A percentile compares a stretch with the other conserved stretches of the same genome.
phyloP scores from a whole-genome alignment of 2,888 invertebrate species.

The Cenopis cana region DNA sequence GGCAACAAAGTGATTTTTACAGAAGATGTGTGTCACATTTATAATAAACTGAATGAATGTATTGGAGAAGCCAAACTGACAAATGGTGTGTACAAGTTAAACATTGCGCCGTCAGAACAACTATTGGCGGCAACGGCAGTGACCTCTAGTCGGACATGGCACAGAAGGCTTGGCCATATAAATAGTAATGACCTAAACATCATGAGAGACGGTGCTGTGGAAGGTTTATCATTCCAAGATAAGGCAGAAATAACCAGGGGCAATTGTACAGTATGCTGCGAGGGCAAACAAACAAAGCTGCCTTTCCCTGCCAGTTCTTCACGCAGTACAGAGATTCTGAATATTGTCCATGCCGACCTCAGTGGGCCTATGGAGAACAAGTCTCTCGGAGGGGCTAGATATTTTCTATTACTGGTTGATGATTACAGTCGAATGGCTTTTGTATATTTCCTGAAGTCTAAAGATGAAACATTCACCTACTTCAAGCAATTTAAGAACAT shows the following conservation, averaged over 20 bases:
- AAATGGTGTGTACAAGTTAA: slow-evolving; percentile 45
- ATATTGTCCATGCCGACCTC: slow-evolving; percentile 44
- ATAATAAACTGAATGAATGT: slow-evolving; percentile 36
- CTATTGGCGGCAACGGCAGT: slow-evolving; percentile 37
- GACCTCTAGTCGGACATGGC: slow-evolving; percentile 41
- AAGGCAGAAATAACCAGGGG: slow-evolving; percentile 41
- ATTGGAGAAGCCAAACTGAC: slow-evolving; percentile 22
- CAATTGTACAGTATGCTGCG: slow-evolving; percentile 46
- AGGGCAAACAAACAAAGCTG: slow-evolving; percentile 45
- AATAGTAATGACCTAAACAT: slow-evolving; percentile 46
- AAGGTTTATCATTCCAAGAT: slow-evolving; percentile 45
- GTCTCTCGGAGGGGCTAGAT: slow-evolving; percentile 26
- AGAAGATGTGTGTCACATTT: slow-evolving; percentile 37
- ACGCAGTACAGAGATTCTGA: slow-evolving; percentile 35
- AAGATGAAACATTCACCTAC: neutral
- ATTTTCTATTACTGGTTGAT: slow-evolving; percentile 27
- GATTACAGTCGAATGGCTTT: neutral
- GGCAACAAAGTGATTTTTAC: slow-evolving; percentile 43
- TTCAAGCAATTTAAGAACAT: too few relatives aligned
- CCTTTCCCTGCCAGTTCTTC: slow-evolving; percentile 9
- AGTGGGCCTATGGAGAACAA: slow-evolving; percentile 45
- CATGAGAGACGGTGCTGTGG: slow-evolving; percentile 48
- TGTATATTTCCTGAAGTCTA: neutral
- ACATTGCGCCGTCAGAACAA: slow-evolving; percentile 13
- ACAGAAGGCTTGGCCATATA: slow-evolving; percentile 47